Percentiles rank a stretch among this genome's conserved stretches.
Evolutionary conservation across 2,113 vertebrate species (phyloP).

Genomic region (Oreochromis spilurus): DNA sequence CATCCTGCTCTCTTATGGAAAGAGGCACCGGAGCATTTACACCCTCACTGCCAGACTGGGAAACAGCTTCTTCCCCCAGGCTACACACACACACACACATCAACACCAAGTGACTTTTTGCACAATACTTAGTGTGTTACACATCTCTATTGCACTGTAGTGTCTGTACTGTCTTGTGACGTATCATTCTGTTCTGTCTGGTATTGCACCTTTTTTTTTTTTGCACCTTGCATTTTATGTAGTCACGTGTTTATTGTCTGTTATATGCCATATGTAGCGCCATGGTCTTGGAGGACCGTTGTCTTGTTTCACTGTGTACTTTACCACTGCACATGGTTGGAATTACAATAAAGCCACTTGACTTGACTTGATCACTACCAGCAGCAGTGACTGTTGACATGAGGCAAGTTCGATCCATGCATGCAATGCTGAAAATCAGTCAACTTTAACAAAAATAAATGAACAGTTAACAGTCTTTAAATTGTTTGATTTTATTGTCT

Average conservation of each 20-base stretch:
- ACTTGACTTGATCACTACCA: rapidly evolving
- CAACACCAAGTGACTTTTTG: too few relatives aligned
- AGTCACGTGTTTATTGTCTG: not conserved
- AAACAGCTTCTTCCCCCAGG: not conserved
- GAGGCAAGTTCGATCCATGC: not conserved
- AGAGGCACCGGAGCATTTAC: rapidly evolving
- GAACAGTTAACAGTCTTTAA: not conserved
- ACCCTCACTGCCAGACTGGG: not conserved
- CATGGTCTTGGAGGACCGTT: not conserved
- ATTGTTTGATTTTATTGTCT: not conserved
- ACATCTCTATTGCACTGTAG: too few relatives aligned
- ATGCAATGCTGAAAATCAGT: not conserved
- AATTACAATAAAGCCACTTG: rapidly evolving
- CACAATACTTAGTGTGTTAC: too few relatives aligned
- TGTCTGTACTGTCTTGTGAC: too few relatives aligned
- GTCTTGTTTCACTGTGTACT: rapidly evolving
- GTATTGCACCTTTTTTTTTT: too few relatives aligned
- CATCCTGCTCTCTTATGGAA: not conserved
- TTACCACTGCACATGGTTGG: not conserved
- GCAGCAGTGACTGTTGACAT: rapidly evolving
- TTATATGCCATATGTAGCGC: not conserved
- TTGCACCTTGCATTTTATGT: not conserved
- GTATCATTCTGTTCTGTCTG: rapidly evolving
- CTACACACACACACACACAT: not conserved
- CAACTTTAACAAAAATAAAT: not conserved